These are phyloP conservation scores for Taenaris catops DNA, from an alignment of 2,888 invertebrate genomes.

Conservation along the genomic window DNA sequence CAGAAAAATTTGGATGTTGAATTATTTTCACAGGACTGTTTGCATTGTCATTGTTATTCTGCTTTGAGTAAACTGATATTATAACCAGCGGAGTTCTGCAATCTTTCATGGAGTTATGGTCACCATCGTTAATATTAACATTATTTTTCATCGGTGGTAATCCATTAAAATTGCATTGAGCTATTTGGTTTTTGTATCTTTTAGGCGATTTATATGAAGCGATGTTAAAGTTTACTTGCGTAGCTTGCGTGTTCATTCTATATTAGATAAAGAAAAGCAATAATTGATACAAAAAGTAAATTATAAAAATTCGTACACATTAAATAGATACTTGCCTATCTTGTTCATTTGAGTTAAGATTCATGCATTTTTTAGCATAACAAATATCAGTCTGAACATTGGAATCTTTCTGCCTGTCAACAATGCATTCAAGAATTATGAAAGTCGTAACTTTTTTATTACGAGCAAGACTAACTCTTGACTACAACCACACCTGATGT, in stretches of 20 bases:
- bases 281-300: no score
- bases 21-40: slow-evolving; percentile 24
- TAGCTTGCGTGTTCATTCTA: slow-evolving; percentile 32
- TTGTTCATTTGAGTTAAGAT: not conserved
- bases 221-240: slow-evolving; percentile 47
- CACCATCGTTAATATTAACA: slow-evolving; percentile 17
- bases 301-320: no score
- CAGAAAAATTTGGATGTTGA: slow-evolving; percentile 14
- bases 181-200: slow-evolving; percentile 31
- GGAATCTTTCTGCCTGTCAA: slow-evolving; percentile 4
- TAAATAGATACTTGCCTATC: slow-evolving; percentile 2
- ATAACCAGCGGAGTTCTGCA: slow-evolving; percentile 51
- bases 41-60: slow-evolving; percentile 28
- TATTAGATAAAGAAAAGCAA: not conserved
- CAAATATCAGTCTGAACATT: slow-evolving; percentile 2
- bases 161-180: slow-evolving; percentile 43
- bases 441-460: no score
- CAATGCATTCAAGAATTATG: no score
- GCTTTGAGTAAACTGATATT: slow-evolving; percentile 62
- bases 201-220: slow-evolving; percentile 18
- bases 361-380: not conserved
- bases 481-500: no score
- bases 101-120: slow-evolving; percentile 27
- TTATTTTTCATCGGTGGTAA: slow-evolving; percentile 30
- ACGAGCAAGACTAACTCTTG: no score